Base-by-base conservation (phyloP, 2,797 vertebrate species). In the Ispidina lecontei region DNA sequence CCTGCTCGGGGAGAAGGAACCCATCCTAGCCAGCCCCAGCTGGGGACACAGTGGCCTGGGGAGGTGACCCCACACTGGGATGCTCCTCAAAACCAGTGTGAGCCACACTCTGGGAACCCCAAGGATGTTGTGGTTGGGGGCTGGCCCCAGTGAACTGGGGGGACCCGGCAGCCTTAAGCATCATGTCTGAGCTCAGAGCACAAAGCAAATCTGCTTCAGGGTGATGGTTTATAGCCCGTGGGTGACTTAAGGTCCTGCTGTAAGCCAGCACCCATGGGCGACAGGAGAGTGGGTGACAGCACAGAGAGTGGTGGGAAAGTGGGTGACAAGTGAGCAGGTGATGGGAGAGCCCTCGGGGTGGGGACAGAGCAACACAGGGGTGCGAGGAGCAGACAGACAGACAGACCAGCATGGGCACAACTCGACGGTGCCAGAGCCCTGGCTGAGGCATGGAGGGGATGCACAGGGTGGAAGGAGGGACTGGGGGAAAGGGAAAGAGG, bases 141-240 rank as follows among this genome's bases (percentile, higher is more conserved):
- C 26, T n/a, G 43, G 14, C 26, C 12, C 23, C 58, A 39, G 55
- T 25, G 56, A 31, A 17, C 0, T 0, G 5, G 3, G 21, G 70
- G 43, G 33, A 41, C 5, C 8, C 3, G 3, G 44, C 3, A 37
- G 13, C 31, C 11, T 25, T 20, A 13, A 51, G 51, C 8, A 5
- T 4, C 21, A 5, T 1, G 1, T 8, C 51, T 3, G 68, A 87
- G 78, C 41, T 28, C 15, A 3, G 41, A 12, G 20, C 6, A 20
- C 1, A 9, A 33, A 29, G 23, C 6, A 19, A 78, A 23, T 4
- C 20, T 5, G 35, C 29, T 15, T 1, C 23, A 9, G n/a, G 26
- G 31, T 1, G 59, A 5, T 0, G 64, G 39, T 2, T 19, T 5
- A 7, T 11, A 10, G 21, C 2, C 18, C 2, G 10, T 7, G 23